Evolutionary conservation across 2,797 vertebrate genomes (phyloP), one percentile per base, ranked within the genome.

Genomic region (Perdix hodgsoniae): DNA sequence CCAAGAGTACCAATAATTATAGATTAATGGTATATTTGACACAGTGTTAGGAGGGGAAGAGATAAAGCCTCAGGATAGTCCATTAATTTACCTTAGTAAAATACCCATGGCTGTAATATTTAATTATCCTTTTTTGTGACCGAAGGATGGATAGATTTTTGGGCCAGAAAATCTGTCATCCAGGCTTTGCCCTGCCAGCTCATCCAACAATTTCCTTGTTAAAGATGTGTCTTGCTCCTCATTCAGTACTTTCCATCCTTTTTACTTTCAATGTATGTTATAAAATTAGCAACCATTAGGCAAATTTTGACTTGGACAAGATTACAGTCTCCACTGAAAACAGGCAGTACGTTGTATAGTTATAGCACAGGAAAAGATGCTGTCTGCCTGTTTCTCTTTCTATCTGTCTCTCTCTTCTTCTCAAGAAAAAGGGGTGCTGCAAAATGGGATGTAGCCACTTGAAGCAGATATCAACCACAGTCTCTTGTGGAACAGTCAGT

Each of bases 281-380:
- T 29, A 31, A 88, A 82, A 19, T 74, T 23, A 35, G 40, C 11
- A 91, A 11, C 42, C 29, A 9, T 37, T 80, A 59, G 26, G 18
- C 56, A 71, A 67, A 45, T 29, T 56, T 79, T 44, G 29, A 66
- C 29, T 70, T 16, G 35, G 81, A 31, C 52, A 72, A 42, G 12
- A 37, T 16, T 81, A 72, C 4, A 3, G 16, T 71, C n/a, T 31
- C 21, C 14, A 11, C 29, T 37, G 63, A 75, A 83, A 39, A 54
- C 17, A 39, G 40, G 22, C 1, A 1, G 5, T 14, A 10, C n/a
- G 26, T 27, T 42, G 29, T 3, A 54, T 0, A 22, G 9, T 29
- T 23, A 15, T 24, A 37, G 77, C 75, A 19, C 21, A 66, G 54
- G 29, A 49, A 67, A 42, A 2, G 5, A 11, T 37, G 4, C 1